phyloP scores from a whole-genome alignment of 1,140 invertebrate species.

The Asbolus verrucosus region DNA sequence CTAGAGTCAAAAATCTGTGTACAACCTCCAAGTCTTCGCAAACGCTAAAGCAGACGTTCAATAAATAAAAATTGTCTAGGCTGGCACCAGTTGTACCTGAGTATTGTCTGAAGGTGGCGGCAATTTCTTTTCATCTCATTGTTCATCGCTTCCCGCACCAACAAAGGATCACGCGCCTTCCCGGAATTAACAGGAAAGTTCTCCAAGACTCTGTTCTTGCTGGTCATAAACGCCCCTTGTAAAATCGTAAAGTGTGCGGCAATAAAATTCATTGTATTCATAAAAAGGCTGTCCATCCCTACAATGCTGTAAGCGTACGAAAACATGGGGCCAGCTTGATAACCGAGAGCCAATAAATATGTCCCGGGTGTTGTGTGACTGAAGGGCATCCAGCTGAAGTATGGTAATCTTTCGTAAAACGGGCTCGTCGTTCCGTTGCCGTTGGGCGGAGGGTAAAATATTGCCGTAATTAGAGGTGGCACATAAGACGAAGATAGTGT shows the following conservation, averaged over 20 bases:
- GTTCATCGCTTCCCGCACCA: constrained; percentile 48
- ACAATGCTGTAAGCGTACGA: constrained; percentile 60
- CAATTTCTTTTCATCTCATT: constrained; percentile 58
- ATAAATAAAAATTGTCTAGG: no score
- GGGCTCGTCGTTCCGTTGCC: constrained; percentile 20
- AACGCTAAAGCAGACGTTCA: no score
- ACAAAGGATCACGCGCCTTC: constrained; percentile 47
- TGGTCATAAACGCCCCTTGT: constrained; percentile 58
- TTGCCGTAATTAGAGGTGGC: constrained; percentile 49
- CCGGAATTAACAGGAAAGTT: no score
- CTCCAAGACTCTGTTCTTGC: constrained; percentile 53
- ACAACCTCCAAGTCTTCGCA: constrained; percentile 57
- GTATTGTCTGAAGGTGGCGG: constrained; percentile 58
- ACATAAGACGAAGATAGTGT: constrained; percentile 58
- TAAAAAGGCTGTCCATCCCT: constrained; percentile 61
- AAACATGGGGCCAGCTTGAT: constrained; percentile 60
- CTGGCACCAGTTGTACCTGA: constrained; percentile 46
- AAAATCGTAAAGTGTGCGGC: constrained; percentile 57
- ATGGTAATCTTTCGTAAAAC: constrained; percentile 53
- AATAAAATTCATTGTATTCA: constrained; percentile 61
- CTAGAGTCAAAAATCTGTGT: constrained; percentile 56
- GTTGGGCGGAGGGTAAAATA: constrained; percentile 39
- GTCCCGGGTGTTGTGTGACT: constrained; percentile 49
- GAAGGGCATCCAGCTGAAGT: constrained; percentile 61
- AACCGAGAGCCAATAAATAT: constrained; percentile 57